Conservation (phyloP, 1,140 invertebrate species). For the Sycophaga agraensis region DNA sequence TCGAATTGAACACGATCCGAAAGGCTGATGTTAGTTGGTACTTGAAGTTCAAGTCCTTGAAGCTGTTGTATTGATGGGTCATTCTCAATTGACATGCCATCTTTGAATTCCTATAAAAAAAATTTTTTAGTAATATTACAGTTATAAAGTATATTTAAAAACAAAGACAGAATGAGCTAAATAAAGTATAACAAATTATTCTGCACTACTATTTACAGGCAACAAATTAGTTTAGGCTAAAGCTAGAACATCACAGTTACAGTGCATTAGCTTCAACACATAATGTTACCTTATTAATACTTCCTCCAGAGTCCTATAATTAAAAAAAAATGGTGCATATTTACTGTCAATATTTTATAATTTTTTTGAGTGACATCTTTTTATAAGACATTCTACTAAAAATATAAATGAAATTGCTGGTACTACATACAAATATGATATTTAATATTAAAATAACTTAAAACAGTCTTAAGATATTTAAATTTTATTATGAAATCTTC, state of each 20-base stretch:
- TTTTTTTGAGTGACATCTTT: no score
- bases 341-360: slow-evolving; percentile 13
- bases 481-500: no score
- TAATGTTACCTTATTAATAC: slow-evolving; percentile 30
- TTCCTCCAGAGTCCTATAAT: slow-evolving; percentile 27
- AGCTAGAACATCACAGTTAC: slow-evolving; percentile 27
- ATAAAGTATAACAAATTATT: slow-evolving; percentile 13
- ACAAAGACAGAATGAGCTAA: neutral
- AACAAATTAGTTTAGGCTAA: slow-evolving; percentile 10
- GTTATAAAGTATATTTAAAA: neutral
- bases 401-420: slow-evolving; percentile 8
- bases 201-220: slow-evolving; percentile 24
- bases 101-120: slow-evolving; percentile 52
- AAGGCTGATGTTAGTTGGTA: slow-evolving; percentile 37
- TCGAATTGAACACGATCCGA: slow-evolving; percentile 49
- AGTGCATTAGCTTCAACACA: slow-evolving; percentile 23
- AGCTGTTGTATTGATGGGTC: slow-evolving; percentile 41
- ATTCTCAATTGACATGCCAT: slow-evolving; percentile 43
- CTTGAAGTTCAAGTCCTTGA: slow-evolving; percentile 48
- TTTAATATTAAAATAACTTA: neutral
- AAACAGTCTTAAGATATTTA: no score
- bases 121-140: neutral
- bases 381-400: no score
- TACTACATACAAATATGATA: neutral
- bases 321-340: slow-evolving; percentile 29